Evolutionary conservation across 2,113 vertebrate genomes (phyloP), one percentile per base, ranked within the genome.

Genomic region (Cettia cetti): DNA sequence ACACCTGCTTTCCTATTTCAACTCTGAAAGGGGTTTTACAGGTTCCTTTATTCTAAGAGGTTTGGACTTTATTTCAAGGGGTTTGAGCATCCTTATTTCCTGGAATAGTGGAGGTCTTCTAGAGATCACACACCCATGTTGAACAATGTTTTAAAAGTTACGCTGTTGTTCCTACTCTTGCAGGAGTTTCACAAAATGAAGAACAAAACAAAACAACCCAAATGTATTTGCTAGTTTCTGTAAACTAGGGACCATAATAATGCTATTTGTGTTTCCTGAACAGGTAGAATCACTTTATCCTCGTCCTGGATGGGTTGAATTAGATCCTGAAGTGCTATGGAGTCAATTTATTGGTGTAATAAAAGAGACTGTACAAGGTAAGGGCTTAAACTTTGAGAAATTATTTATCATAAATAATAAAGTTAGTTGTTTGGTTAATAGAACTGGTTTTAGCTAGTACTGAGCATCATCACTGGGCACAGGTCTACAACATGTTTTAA

Each of bases 261-360:
- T 57, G 47, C 33, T 78, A 24, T 80, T 17, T 95, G 8, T 95
- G 69, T 96, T 96, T 49, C 16, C 3, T 42, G 7, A 92, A 91
- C 96, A 99, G 99, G 97, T 99, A 42, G 94, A 98, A 33, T 97
- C 96, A 2, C 89, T 99, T 86, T 98, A 98, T 97, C 99, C 99
- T 85, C 96, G 81, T 42, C 86, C 95, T 20, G 99, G 99, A 31
- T 97, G 98, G 96, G 99, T 99, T 92, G 99, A 99, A 96, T 97
- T 99, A 84, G 98, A 99, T 94, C 99, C 99, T 17, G 99, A 99
- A 54, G 95, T 87, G n/a, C 97, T 99, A 18, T 99, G 99, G 99
- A 91, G 89, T 71, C 98, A 98, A 9, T 99, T 99, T 96, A 95
- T 98, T 82, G 70, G 68, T 72, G 99, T 99, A 75, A 97, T 99